Percentiles rank a stretch among this genome's conserved stretches.
Evolutionary conservation across 2,797 vertebrate genomes (phyloP).

Genomic region (Hydrolagus colliei): DNA sequence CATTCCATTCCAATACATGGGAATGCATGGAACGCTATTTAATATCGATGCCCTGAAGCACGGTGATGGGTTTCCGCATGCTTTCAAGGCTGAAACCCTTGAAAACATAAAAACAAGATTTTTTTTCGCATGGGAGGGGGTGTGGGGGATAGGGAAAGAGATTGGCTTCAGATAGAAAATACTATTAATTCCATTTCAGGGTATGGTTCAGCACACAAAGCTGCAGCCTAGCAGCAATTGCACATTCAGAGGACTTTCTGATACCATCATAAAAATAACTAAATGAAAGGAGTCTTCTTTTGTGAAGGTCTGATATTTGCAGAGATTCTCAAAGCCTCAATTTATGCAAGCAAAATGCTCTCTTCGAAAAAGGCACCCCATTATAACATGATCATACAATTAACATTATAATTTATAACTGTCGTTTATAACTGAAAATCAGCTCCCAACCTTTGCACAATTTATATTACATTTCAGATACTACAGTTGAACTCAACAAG

Average conservation of each 20-base stretch:
- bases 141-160: not conserved
- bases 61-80: too few species aligned
- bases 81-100: not conserved
- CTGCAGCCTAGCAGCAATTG: not conserved
- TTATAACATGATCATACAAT: too few species aligned
- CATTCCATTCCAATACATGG: too few species aligned
- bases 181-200: not conserved
- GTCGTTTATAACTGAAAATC: too few species aligned
- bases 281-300: not conserved
- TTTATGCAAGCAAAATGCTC: not conserved
- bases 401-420: too few species aligned
- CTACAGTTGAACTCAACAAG: too few species aligned
- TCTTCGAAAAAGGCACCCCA: not conserved
- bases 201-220: not conserved
- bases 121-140: not conserved
- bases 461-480: too few species aligned
- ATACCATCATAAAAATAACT: not conserved
- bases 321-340: not conserved
- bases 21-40: too few species aligned
- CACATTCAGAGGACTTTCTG: not conserved
- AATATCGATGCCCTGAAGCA: too few species aligned
- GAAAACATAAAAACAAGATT: not conserved
- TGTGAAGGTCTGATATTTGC: not conserved
- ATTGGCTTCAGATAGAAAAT: not conserved
- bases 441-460: too few species aligned